Conservation (phyloP, 2,113 vertebrate species). For the Ceratotherium simum region DNA sequence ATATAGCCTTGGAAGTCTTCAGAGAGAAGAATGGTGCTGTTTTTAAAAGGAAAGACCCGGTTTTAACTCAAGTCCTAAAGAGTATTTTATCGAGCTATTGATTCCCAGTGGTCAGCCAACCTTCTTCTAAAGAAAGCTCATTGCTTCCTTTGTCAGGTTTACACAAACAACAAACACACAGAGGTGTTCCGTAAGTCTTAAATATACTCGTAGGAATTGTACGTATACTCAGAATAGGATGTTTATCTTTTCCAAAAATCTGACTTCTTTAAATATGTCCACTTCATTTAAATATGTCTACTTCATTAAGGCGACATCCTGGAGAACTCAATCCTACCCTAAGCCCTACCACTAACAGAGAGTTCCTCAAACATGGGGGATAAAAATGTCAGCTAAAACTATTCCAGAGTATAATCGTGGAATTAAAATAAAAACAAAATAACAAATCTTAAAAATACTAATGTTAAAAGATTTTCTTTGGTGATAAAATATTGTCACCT, state of each 20-base stretch:
- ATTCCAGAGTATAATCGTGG: neutral
- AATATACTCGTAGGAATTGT: fast-evolving
- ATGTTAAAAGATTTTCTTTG: neutral
- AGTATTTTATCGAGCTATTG: neutral
- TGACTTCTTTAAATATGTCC: neutral
- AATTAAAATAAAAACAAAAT: neutral
- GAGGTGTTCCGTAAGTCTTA: too few species aligned
- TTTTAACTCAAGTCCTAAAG: neutral
- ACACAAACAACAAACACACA: too few species aligned
- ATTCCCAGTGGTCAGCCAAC: neutral
- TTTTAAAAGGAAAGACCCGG: neutral
- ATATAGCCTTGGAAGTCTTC: neutral
- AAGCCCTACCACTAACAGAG: neutral
- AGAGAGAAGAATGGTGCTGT: neutral
- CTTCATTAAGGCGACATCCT: too few species aligned
- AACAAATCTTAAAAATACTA: neutral
- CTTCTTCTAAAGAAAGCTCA: neutral
- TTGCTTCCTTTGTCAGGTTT: neutral
- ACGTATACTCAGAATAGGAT: neutral
- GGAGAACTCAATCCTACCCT: neutral
- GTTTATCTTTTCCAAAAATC: neutral
- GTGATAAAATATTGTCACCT: neutral
- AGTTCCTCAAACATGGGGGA: too few species aligned
- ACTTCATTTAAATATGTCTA: neutral
- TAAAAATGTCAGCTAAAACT: neutral